These are phyloP conservation scores for Drosophila orosa DNA, from an alignment of 1,140 invertebrate species.

Conservation along the genomic window DNA sequence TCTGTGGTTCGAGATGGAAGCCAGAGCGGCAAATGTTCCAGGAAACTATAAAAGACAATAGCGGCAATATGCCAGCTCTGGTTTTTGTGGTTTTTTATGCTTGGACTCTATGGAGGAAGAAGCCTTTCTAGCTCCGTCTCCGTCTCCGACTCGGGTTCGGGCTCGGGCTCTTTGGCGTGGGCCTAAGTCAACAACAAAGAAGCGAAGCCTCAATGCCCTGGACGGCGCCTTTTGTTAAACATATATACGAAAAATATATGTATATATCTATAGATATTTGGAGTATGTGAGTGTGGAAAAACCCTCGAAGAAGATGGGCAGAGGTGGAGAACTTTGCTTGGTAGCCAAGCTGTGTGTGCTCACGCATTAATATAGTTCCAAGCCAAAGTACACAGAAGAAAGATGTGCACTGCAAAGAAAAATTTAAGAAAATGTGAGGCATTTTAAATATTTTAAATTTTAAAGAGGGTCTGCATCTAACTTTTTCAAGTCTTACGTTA, in stretches of 20 bases:
- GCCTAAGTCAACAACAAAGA: conserved; percentile 79
- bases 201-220: conserved; percentile 48
- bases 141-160: neutral
- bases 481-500: too few relatives aligned
- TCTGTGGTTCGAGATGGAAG: conserved; percentile 38
- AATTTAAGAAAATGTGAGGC: neutral
- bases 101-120: conserved; percentile 43
- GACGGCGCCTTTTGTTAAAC: conserved; percentile 62
- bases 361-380: conserved; percentile 75
- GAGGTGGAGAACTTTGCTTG: conserved; percentile 21
- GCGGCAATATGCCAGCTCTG: conserved; percentile 80
- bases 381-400: conserved; percentile 17
- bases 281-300: conserved; percentile 43
- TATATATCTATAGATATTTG: conserved; percentile 10
- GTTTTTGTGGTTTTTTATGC: conserved; percentile 76
- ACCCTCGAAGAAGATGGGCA: conserved; percentile 40
- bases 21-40: conserved; percentile 67
- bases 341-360: conserved; percentile 60
- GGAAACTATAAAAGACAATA: conserved; percentile 83
- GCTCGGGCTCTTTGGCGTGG: conserved; percentile 52
- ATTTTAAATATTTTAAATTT: neutral
- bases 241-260: conserved; percentile 6
- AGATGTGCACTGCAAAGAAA: conserved; percentile 10
- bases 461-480: too few relatives aligned
- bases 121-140: conserved; percentile 53